Evolutionary conservation across 2,797 vertebrate genomes (phyloP).

Genomic region (Melanotaenia trifasciata): DNA sequence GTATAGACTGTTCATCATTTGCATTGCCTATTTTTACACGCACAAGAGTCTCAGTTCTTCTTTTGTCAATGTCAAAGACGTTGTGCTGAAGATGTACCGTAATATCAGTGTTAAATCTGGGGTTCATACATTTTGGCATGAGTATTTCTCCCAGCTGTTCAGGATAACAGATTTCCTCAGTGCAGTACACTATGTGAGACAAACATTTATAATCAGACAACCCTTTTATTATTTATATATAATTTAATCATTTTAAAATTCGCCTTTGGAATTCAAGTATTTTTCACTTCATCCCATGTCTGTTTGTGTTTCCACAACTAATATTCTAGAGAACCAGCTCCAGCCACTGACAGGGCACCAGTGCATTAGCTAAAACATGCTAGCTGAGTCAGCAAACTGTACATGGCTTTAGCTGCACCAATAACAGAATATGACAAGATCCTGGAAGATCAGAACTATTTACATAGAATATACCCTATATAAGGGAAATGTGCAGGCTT

Average conservation of each 20-base stretch:
- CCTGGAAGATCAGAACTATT: not conserved
- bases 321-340: no score
- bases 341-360: not conserved
- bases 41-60: no score
- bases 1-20: no score
- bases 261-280: not conserved
- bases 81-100: no score
- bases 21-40: no score
- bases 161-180: not conserved
- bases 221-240: no score
- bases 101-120: no score
- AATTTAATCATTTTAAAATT: not conserved
- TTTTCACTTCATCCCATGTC: not conserved
- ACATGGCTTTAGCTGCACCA: no score
- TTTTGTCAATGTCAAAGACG: no score
- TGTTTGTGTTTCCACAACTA: no score
- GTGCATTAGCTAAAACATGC: no score
- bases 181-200: not conserved
- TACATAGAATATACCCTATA: not conserved
- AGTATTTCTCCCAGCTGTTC: not conserved
- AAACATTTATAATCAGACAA: not conserved
- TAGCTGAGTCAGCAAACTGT: not conserved
- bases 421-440: not conserved
- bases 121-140: not conserved
- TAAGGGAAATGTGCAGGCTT: slow-evolving; percentile 20